Percentiles rank a stretch among this genome's conserved stretches.
Evolutionary conservation across 2,113 vertebrate genomes (phyloP).

Genomic region (Suncus etruscus): DNA sequence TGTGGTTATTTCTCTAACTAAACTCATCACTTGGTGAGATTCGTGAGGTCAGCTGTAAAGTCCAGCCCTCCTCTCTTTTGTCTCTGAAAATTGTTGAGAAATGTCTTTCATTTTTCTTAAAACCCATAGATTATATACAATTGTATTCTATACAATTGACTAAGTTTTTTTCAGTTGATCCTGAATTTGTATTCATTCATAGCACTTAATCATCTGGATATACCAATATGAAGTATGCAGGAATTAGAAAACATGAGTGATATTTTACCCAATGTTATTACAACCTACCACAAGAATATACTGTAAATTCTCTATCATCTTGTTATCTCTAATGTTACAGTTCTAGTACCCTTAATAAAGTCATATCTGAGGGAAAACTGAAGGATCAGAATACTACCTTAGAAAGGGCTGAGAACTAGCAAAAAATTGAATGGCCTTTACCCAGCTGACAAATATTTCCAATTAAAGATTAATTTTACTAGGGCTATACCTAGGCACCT

Average conservation of each 20-base stretch:
- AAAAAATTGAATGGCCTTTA: neutral
- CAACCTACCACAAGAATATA: constrained; percentile 5
- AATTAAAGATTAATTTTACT: constrained; percentile 57
- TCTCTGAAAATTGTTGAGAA: too few species aligned
- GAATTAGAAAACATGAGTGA: neutral
- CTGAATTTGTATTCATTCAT: constrained; percentile 10
- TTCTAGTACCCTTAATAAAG: neutral
- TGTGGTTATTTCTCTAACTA: too few species aligned
- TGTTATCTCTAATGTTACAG: neutral
- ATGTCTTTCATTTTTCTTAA: too few species aligned
- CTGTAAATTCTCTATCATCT: constrained; percentile 21
- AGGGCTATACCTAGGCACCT: too few species aligned
- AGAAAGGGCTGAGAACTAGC: neutral
- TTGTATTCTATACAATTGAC: neutral
- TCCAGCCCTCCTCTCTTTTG: too few species aligned
- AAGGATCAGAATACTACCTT: neutral
- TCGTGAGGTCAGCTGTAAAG: too few species aligned
- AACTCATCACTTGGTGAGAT: too few species aligned
- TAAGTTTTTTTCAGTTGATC: neutral
- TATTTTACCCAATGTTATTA: constrained; percentile 20
- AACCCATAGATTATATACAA: too few species aligned
- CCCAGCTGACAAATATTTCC: constrained; percentile 36
- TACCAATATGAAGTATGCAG: neutral
- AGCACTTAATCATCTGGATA: neutral
- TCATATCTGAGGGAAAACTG: neutral